Evolutionary conservation across 2,797 vertebrate genomes (phyloP).

Genomic region (Orientallactaga sibirica): DNA sequence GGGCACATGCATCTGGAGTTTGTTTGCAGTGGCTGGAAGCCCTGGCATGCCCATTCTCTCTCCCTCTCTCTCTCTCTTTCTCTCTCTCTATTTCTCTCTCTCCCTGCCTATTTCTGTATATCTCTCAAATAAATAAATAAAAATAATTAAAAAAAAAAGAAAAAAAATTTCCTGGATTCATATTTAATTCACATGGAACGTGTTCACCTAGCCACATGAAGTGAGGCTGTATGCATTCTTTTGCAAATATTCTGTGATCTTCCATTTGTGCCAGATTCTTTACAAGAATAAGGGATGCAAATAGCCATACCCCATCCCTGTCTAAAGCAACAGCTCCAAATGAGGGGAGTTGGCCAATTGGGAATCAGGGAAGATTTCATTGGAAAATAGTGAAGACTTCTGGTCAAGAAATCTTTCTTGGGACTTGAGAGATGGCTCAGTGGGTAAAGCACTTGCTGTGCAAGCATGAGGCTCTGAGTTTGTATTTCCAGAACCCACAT

Average conservation of each 20-base stretch:
- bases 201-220: not conserved
- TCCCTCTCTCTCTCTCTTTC: too few relatives aligned
- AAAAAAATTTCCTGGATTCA: constrained; percentile 39
- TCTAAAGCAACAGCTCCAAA: not conserved
- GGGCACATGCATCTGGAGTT: too few relatives aligned
- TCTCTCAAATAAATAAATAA: too few relatives aligned
- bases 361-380: constrained; percentile 34
- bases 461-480: too few relatives aligned
- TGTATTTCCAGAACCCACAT: too few relatives aligned
- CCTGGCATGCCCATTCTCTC: too few relatives aligned
- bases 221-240: not conserved
- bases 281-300: not conserved
- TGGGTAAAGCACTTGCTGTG: too few relatives aligned
- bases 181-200: not conserved
- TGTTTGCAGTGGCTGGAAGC: too few relatives aligned
- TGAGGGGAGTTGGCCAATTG: not conserved
- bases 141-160: too few relatives aligned
- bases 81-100: too few relatives aligned
- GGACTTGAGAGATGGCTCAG: too few relatives aligned
- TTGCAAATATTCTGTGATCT: constrained; percentile 12
- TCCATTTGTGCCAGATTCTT: not conserved
- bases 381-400: constrained; percentile 23
- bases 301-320: not conserved
- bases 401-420: not conserved
- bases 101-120: too few relatives aligned